These are phyloP conservation scores for Penaeus japonicus DNA, from an alignment of 1,140 invertebrate species.

Conservation along the genomic window DNA sequence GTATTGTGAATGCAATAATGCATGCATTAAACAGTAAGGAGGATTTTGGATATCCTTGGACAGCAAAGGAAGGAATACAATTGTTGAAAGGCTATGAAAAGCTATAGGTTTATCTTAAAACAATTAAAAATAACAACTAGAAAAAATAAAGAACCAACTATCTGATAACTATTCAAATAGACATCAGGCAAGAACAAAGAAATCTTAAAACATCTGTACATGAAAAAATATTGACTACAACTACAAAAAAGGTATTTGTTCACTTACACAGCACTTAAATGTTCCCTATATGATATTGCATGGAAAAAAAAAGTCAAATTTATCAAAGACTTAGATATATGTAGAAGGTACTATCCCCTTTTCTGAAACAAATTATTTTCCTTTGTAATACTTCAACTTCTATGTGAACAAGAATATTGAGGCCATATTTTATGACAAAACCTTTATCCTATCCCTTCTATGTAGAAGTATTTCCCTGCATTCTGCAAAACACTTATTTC, in stretches of 20 bases:
- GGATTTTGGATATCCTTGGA: too few species aligned
- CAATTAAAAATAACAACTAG: background rate
- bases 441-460: too few species aligned
- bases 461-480: too few species aligned
- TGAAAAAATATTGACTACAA: background rate
- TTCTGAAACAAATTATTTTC: background rate
- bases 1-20: too few species aligned
- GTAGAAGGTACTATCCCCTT: background rate
- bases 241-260: background rate
- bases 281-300: conserved; percentile 74
- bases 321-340: background rate
- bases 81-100: too few species aligned
- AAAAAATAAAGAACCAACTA: background rate
- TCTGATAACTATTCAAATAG: background rate
- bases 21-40: too few species aligned
- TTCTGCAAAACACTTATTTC: too few species aligned
- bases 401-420: too few species aligned
- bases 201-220: background rate
- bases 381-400: too few species aligned
- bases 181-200: background rate
- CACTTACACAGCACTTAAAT: conserved; percentile 89
- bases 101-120: background rate
- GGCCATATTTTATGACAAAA: too few species aligned
- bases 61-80: too few species aligned
- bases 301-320: conserved; percentile 36